phyloP scores from a whole-genome alignment of 2,113 vertebrate species.

The Microtus montanus region DNA sequence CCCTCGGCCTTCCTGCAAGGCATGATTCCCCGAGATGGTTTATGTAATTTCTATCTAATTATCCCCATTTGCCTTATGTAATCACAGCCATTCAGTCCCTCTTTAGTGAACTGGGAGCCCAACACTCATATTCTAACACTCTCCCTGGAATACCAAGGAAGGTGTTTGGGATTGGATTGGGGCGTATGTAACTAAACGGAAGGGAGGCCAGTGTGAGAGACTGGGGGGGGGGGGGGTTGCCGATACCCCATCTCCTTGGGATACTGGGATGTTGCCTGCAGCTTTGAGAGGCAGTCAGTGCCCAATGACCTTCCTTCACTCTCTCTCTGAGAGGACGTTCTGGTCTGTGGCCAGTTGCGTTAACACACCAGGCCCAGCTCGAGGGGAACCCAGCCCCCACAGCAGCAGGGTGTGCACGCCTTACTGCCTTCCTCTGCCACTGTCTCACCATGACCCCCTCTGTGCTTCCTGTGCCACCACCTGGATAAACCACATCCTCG shows the following conservation, averaged over 20 bases:
- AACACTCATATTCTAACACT: not conserved
- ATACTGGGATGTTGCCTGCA: not conserved
- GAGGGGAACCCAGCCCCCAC: fast-evolving
- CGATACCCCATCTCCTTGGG: not conserved
- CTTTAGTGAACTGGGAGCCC: not conserved
- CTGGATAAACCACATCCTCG: not conserved
- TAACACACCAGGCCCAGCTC: not conserved
- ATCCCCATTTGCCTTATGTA: not conserved
- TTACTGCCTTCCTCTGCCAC: not conserved
- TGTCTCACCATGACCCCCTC: not conserved
- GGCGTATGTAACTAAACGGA: not conserved
- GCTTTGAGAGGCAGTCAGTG: not conserved
- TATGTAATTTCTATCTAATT: not conserved
- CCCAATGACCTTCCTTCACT: not conserved
- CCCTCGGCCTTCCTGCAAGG: not conserved
- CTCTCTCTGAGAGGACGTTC: too few species aligned
- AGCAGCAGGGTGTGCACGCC: not conserved
- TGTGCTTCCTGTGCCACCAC: not conserved
- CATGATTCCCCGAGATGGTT: not conserved
- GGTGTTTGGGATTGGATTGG: not conserved
- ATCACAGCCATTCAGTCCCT: not conserved
- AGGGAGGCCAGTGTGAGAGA: too few species aligned
- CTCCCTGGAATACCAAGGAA: not conserved
- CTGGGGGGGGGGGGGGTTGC: too few species aligned
- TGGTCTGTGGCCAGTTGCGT: not conserved